Base-by-base conservation (phyloP, 2,888 invertebrate species). In the Xestobium rufovillosum region DNA sequence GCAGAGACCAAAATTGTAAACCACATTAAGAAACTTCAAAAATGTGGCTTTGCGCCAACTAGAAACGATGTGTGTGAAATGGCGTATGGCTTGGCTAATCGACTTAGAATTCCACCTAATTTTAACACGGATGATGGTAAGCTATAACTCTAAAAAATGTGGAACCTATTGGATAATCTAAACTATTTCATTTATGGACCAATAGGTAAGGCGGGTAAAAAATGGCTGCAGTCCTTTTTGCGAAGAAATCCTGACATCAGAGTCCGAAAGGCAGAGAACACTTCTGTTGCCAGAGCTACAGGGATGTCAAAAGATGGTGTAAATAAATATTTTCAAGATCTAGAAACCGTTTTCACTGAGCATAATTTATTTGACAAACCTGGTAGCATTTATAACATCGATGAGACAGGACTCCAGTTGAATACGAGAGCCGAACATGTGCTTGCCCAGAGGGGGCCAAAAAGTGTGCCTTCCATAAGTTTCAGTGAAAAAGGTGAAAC, bases 401-500 rank as follows among this genome's bases (percentile, higher is more conserved):
- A 19, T 26, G 44, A 45, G 27, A 43, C 45, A 11, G 43, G 42
- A 13, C n/a, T 19, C 6, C 23, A 19, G 23, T 19, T 19, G n/a
- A 19, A 19, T 19, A 19, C 23, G 6, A 19, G 36, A 39, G 14
- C 43, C 32, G 43, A 35, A 19, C 31, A 33, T 31, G 39, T 44
- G 4, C 14, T 44, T 25, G 41, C 43, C 6, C 33, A 28, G 30
- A 47, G n/a, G n/a, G 47, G 48, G 17, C 31, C 39, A 4, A 45
- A 44, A 41, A 40, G 43, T 31, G 45, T 48, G 26, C 29, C 28
- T 14, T 31, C 31, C 3, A 16, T 50, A 14, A 46, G 48, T 29
- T 48, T 47, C 9, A 33, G 35, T 9, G 47, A 51, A 44, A 47
- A 42, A 32, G 50, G 52, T 9, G 51, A 57, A 43, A 58, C 50